Conservation (phyloP, 2,113 vertebrate species). For the Paralichthys olivaceus region DNA sequence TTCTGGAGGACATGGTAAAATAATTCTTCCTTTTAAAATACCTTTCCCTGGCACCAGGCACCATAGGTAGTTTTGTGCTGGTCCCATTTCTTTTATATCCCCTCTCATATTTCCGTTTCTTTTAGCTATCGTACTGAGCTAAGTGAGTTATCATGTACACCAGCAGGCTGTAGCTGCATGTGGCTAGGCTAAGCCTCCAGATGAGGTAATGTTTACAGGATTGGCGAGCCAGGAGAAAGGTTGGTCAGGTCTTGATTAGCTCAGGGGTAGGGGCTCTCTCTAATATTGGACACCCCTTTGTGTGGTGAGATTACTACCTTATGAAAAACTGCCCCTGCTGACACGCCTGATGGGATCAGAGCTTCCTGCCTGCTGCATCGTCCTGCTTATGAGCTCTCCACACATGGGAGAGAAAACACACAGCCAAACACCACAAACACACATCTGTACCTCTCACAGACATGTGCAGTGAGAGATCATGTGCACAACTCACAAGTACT, state of each 20-base stretch:
- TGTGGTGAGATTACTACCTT: slow-evolving; percentile 78
- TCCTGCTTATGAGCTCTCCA: slow-evolving; percentile 57
- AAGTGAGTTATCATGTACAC: slow-evolving; percentile 75
- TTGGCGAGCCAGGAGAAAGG: slow-evolving; percentile 54
- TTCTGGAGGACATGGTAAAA: slow-evolving; percentile 76
- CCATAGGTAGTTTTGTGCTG: slow-evolving; percentile 63
- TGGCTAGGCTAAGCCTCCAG: slow-evolving; percentile 64
- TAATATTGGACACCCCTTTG: slow-evolving; percentile 77
- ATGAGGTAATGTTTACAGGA: slow-evolving; percentile 76
- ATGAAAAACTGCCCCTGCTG: slow-evolving; percentile 80
- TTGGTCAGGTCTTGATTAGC: slow-evolving; percentile 77
- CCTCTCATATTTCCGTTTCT: slow-evolving; percentile 56
- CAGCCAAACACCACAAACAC: slow-evolving; percentile 37
- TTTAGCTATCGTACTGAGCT: slow-evolving; percentile 51
- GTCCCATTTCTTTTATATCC: slow-evolving; percentile 62
- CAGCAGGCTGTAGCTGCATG: slow-evolving; percentile 60
- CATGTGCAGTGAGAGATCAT: slow-evolving; percentile 2
- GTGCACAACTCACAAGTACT: not conserved
- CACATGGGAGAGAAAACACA: slow-evolving; percentile 37
- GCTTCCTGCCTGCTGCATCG: slow-evolving; percentile 67
- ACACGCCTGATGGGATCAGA: slow-evolving; percentile 75
- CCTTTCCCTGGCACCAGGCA: slow-evolving; percentile 71
- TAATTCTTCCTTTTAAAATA: slow-evolving; percentile 75
- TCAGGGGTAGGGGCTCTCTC: slow-evolving; percentile 69
- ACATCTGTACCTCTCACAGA: slow-evolving; percentile 18